Evolutionary conservation across 2,113 vertebrate genomes (phyloP).

Genomic region (Pterophyllum scalare): DNA sequence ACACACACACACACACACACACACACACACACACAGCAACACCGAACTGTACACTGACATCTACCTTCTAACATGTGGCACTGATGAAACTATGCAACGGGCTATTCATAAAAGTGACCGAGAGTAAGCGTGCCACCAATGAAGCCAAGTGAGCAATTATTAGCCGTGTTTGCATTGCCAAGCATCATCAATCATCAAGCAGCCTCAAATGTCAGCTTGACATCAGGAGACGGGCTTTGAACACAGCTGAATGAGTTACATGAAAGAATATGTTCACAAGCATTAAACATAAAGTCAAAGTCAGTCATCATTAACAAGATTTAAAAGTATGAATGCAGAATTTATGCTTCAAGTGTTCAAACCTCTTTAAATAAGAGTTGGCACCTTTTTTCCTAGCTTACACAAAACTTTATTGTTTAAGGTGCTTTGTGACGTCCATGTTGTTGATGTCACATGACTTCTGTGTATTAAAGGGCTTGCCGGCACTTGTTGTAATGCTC

Average conservation of each 20-base stretch:
- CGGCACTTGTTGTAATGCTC: background rate
- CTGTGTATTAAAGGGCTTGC: too few species aligned
- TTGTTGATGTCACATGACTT: too few species aligned
- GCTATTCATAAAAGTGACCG: conserved; percentile 38
- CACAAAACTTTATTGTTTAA: too few species aligned
- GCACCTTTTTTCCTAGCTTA: background rate
- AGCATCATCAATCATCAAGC: conserved; percentile 5
- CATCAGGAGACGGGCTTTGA: background rate
- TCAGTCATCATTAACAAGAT: background rate
- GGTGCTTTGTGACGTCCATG: too few species aligned
- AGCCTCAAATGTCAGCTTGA: background rate
- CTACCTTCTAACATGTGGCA: conserved; percentile 22
- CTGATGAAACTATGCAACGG: conserved; percentile 6
- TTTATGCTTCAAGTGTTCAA: background rate
- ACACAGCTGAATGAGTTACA: background rate
- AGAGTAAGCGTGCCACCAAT: conserved; percentile 32
- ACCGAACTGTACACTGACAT: conserved; percentile 6
- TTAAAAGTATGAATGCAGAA: background rate
- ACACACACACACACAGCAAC: background rate
- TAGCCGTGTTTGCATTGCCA: background rate
- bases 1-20: background rate
- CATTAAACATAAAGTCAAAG: background rate
- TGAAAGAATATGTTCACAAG: background rate
- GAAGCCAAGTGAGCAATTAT: conserved; percentile 13
- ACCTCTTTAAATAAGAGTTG: background rate